Base-by-base conservation (phyloP, 2,113 vertebrate genomes). In the Butorides virescens region DNA sequence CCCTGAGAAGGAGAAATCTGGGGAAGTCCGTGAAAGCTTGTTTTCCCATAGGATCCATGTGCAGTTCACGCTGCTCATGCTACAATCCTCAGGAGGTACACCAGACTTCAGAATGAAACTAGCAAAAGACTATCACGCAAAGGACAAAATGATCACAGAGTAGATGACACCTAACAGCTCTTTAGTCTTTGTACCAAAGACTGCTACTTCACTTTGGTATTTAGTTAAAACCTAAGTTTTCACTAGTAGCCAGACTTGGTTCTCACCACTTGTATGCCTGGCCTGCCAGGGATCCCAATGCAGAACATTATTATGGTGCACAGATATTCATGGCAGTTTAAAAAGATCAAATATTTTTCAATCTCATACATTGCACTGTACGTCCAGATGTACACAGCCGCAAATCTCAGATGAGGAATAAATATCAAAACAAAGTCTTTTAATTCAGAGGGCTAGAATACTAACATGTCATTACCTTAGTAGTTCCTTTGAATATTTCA, bases 291-390 rank as follows among this genome's bases (percentile, higher is more conserved):
- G 32, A 73, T 80, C 52, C 25, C 15, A 29, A 25, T 55, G 27
- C 1, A 39, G 10, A 63, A 32, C 14, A 18, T 7, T 8, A 27
- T 21, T 20, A 52, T 6, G 17, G 34, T 46, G 32, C 37, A 70
- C 2, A 50, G 32, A 55, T 16, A 74, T 2, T 27, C 0, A 19
- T 5, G 10, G 16, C 11, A 26, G 13, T 26, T 63, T 0, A 22
- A 52, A 52, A 65, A 47, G 26, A 53, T 15, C 3, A 11, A 34
- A 15, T 4, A 26, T 3, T 16, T 80, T 75, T 77, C n/a, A 47
- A 1, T 62, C 20, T 53, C 16, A 34, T 27, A n/a, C 27, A 36
- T 3, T 25, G 27, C 7, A 2, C 44, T 66, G 26, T 14, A 62
- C 17, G 53, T 66, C 36, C 21, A 91, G 23, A n/a, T n/a, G n/a